A percentile compares a stretch with the other conserved stretches of the same genome.
Conservation (phyloP, 2,888 invertebrate genomes). For the Nephrotoma appendiculata region DNA sequence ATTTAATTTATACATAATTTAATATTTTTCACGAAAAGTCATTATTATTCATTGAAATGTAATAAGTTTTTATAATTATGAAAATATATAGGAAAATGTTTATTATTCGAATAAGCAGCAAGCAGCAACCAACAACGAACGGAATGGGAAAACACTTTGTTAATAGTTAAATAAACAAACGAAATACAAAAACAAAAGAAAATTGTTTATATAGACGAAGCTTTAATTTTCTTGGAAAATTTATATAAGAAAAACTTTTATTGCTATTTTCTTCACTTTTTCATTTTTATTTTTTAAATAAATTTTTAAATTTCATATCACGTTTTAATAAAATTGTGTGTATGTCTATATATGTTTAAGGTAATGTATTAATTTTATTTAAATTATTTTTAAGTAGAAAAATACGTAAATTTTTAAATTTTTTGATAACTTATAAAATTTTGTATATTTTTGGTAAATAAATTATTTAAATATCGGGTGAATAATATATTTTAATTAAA, state of each 20-base stretch:
- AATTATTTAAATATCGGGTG: neutral
- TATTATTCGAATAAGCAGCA: no score
- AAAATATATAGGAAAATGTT: neutral
- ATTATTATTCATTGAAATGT: neutral
- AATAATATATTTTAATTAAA: neutral
- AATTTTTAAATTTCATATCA: neutral
- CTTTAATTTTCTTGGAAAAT: neutral
- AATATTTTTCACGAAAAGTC: neutral
- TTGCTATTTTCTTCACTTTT: neutral
- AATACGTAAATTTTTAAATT: neutral
- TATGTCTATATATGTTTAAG: neutral
- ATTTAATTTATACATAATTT: neutral
- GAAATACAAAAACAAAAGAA: neutral
- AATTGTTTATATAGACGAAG: neutral
- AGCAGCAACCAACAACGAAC: no score
- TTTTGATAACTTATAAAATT: neutral
- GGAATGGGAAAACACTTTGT: neutral
- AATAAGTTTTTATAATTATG: neutral
- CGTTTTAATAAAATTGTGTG: neutral
- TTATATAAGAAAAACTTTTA: neutral
- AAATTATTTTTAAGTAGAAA: neutral
- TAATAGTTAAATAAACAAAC: neutral
- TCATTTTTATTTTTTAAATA: neutral
- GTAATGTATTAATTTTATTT: neutral
- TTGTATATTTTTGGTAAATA: neutral